phyloP scores from a whole-genome alignment of 37 sponge, comb jelly and placozoan genomes.

The Corticium candelabrum region DNA sequence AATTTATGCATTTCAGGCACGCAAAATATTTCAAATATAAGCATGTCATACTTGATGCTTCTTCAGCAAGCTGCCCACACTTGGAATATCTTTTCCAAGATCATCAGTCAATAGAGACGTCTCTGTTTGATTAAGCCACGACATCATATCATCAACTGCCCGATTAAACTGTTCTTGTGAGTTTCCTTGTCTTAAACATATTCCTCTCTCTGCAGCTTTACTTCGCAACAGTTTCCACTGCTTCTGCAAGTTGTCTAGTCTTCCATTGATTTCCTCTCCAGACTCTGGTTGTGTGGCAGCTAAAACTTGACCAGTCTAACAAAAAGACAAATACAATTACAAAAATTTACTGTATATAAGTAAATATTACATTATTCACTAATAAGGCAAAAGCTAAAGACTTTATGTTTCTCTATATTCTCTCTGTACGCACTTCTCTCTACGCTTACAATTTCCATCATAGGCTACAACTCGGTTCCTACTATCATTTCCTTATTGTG shows the following conservation, averaged over 20 bases:
- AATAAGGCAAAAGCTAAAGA: no score
- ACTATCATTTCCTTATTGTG: no score
- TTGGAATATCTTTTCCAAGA: conserved; percentile 69
- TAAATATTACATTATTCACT: no score
- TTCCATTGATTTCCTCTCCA: neutral
- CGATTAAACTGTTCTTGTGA: conserved; percentile 14
- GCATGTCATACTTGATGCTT: conserved; percentile 67
- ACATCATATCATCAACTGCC: conserved; percentile 61
- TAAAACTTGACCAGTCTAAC: neutral
- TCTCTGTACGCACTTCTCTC: no score
- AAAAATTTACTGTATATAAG: no score
- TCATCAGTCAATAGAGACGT: conserved; percentile 66
- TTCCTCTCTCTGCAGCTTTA: neutral
- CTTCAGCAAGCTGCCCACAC: conserved; percentile 76
- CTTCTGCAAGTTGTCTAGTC: conserved; percentile 29
- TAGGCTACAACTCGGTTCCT: no score
- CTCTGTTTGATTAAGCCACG: conserved; percentile 71
- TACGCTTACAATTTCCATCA: no score
- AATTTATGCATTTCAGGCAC: no score
- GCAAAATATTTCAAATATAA: no score
- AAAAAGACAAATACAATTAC: neutral
- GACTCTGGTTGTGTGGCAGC: neutral
- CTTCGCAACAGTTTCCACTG: conserved; percentile 55
- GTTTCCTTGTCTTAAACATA: neutral
- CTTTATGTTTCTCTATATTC: no score